Evolutionary conservation across 2,113 vertebrate genomes (phyloP).

Genomic region (Aegotheles bennettii): DNA sequence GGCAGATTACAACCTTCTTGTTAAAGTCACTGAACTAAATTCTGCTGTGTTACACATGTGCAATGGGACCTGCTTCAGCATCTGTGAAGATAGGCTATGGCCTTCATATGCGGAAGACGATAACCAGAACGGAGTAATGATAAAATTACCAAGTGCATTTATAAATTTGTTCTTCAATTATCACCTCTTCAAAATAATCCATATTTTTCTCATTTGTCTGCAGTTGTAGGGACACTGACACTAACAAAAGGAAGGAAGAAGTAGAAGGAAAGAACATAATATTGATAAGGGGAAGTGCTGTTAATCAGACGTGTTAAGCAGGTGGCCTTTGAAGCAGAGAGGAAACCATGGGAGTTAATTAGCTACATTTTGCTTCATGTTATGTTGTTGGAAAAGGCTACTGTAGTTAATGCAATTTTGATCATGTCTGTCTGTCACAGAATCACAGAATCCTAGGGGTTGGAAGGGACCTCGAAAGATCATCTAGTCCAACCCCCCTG

Average conservation of each 20-base stretch:
- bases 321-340: not conserved
- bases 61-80: not conserved
- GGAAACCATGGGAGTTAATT: not conserved
- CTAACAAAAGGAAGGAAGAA: not conserved
- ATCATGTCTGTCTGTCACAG: not conserved
- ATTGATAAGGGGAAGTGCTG: not conserved
- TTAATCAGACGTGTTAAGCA: not conserved
- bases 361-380: not conserved
- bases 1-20: not conserved
- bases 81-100: not conserved
- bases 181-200: not conserved
- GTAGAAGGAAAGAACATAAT: not conserved
- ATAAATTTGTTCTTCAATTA: not conserved
- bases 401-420: not conserved
- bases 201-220: slow-evolving; percentile 37
- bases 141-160: not conserved
- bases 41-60: not conserved
- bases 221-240: not conserved
- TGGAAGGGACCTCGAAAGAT: too few species aligned
- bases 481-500: too few species aligned
- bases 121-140: not conserved
- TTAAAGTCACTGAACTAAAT: not conserved
- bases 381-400: not conserved
- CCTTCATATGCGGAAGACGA: not conserved
- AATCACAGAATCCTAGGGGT: too few species aligned